Percentiles rank a stretch among this genome's conserved stretches.
Evolutionary conservation across 2,113 vertebrate genomes (phyloP).

Genomic region (Megaceryle torquata): DNA sequence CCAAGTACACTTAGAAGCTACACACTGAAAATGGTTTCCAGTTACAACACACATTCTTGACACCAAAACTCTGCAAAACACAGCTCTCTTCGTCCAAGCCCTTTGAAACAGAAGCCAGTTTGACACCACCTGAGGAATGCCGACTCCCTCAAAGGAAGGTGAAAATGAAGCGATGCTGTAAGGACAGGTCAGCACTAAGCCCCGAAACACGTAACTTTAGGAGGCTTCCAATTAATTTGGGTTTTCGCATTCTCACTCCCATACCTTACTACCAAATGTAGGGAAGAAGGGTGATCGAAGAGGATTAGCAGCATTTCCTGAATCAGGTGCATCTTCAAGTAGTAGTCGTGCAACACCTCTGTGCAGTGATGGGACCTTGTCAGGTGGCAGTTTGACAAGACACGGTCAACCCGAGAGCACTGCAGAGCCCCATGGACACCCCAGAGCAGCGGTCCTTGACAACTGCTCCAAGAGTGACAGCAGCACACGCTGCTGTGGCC

Average conservation of each 20-base stretch:
- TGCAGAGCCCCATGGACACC: too few species aligned
- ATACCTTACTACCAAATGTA: background rate
- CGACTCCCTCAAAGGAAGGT: background rate
- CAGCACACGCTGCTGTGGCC: fast-evolving
- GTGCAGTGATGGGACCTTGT: background rate
- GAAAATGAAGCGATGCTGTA: background rate
- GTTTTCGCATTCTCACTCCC: background rate
- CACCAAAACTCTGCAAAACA: background rate
- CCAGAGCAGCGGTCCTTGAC: background rate
- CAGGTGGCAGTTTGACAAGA: background rate
- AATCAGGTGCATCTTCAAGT: background rate
- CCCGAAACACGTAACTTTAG: fast-evolving
- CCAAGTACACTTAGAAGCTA: background rate
- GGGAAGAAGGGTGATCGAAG: background rate
- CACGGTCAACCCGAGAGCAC: background rate
- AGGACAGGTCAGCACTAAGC: background rate
- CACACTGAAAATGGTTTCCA: background rate
- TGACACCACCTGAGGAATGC: background rate
- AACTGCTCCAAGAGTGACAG: background rate
- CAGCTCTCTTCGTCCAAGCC: fast-evolving
- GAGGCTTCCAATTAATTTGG: background rate
- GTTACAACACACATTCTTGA: background rate
- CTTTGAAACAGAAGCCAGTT: background rate
- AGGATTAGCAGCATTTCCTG: background rate
- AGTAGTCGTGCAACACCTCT: background rate